Conservation (phyloP, 2,797 vertebrate species). For the Cynodonichthys magdalenae region DNA sequence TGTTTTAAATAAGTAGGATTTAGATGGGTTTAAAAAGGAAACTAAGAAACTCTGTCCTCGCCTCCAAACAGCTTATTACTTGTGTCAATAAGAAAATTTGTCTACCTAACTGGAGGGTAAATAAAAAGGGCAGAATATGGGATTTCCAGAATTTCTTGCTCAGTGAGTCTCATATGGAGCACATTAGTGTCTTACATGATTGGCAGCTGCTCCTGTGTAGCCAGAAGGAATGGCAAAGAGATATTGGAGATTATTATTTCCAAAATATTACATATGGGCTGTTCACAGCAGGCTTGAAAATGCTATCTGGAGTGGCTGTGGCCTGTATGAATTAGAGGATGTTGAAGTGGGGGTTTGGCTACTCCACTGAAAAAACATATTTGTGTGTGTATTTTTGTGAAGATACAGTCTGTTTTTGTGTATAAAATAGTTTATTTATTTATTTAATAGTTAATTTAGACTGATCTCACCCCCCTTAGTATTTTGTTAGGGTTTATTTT, state of each 20-base stretch:
- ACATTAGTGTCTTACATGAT: slow-evolving; percentile 76
- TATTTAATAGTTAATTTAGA: too few species aligned
- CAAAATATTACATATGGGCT: slow-evolving; percentile 77
- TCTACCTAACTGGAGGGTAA: slow-evolving; percentile 76
- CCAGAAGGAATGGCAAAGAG: slow-evolving; percentile 67
- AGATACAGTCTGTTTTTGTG: slow-evolving; percentile 9
- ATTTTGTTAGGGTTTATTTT: background rate
- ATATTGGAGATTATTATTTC: slow-evolving; percentile 80
- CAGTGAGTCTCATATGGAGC: slow-evolving; percentile 72
- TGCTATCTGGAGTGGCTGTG: slow-evolving; percentile 61
- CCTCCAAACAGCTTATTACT: slow-evolving; percentile 63
- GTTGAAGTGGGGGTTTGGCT: slow-evolving; percentile 57
- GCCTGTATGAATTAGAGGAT: slow-evolving; percentile 67
- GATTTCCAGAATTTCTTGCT: slow-evolving; percentile 76
- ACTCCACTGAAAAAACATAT: slow-evolving; percentile 24
- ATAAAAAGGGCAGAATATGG: slow-evolving; percentile 74
- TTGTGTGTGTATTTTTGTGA: slow-evolving; percentile 20
- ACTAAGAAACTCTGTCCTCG: slow-evolving; percentile 48
- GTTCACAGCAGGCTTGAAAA: slow-evolving; percentile 69
- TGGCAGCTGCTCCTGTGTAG: slow-evolving; percentile 81
- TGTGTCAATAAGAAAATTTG: slow-evolving; percentile 79
- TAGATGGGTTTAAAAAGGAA: slow-evolving; percentile 44
- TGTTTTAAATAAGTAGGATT: slow-evolving; percentile 54
- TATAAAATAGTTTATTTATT: too few species aligned
- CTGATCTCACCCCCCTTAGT: too few species aligned